Evolutionary conservation across 2,797 vertebrate genomes (phyloP).

Genomic region (Labeo calbasu): DNA sequence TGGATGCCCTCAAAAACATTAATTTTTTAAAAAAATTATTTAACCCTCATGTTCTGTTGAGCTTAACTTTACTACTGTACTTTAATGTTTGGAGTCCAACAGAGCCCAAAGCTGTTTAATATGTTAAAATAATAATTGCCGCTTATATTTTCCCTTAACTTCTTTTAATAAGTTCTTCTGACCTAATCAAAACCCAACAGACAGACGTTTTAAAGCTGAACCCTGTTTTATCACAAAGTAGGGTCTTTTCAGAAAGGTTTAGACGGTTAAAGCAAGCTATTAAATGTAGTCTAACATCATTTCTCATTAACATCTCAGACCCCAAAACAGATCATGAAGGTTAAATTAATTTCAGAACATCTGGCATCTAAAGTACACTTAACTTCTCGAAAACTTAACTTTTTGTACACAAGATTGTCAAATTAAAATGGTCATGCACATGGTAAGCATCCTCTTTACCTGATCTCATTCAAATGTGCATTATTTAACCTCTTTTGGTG

Average conservation of each 20-base stretch:
- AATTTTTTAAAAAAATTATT: background rate
- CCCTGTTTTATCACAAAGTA: conserved; percentile 1
- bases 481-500: conserved; percentile 66
- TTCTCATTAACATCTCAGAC: background rate
- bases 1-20: background rate
- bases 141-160: background rate
- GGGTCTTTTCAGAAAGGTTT: background rate
- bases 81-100: background rate
- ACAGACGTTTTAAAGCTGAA: conserved; percentile 4
- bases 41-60: background rate
- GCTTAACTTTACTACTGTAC: background rate
- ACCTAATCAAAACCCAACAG: conserved; percentile 10
- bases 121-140: background rate
- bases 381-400: conserved; percentile 32
- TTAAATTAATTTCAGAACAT: background rate
- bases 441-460: conserved; percentile 58
- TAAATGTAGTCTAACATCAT: background rate
- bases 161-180: background rate
- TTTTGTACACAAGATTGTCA: conserved; percentile 39
- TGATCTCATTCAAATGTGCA: conserved; percentile 63
- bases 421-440: conserved; percentile 53
- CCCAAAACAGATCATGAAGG: background rate
- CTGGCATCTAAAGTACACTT: background rate
- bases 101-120: background rate
- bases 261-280: background rate